A percentile compares a stretch with the other conserved stretches of the same genome.
phyloP scores from a whole-genome alignment of 2,113 vertebrate species.

The Protobothrops flavoviridis region DNA sequence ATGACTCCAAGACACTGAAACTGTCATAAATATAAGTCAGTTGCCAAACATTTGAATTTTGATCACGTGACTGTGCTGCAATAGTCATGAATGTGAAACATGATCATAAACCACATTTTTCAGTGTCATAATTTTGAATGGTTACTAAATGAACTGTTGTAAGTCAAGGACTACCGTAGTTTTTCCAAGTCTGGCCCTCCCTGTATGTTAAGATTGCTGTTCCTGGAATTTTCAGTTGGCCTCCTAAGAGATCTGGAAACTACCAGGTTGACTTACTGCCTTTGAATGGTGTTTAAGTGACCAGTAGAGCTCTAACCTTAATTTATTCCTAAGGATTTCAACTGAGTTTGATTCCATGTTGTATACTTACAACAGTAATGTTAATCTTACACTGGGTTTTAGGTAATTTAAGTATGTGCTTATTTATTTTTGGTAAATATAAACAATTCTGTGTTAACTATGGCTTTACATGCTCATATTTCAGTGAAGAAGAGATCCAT shows the following conservation, averaged over 20 bases:
- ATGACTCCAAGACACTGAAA: no score
- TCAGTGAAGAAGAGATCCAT: conserved; percentile 56
- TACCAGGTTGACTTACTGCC: not conserved
- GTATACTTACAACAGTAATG: not conserved
- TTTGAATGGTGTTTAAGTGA: not conserved
- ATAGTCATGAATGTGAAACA: not conserved
- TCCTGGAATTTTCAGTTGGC: not conserved
- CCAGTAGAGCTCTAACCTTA: not conserved
- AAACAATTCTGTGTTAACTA: not conserved
- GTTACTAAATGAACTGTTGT: not conserved
- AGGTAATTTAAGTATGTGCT: not conserved
- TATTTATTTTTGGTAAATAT: not conserved
- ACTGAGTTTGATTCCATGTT: not conserved
- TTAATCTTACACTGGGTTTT: not conserved
- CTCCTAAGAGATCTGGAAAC: not conserved
- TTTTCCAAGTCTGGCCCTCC: not conserved
- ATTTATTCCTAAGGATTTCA: not conserved
- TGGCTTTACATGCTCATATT: conserved; percentile 50
- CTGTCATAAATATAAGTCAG: no score
- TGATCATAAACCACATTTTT: not conserved
- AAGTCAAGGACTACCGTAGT: not conserved
- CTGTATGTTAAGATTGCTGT: not conserved
- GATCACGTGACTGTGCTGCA: not conserved
- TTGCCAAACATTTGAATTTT: no score
- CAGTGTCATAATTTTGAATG: not conserved